Conservation (phyloP, 35 echinoderm and acorn worm genomes). For the Nesometra sesokonis region DNA sequence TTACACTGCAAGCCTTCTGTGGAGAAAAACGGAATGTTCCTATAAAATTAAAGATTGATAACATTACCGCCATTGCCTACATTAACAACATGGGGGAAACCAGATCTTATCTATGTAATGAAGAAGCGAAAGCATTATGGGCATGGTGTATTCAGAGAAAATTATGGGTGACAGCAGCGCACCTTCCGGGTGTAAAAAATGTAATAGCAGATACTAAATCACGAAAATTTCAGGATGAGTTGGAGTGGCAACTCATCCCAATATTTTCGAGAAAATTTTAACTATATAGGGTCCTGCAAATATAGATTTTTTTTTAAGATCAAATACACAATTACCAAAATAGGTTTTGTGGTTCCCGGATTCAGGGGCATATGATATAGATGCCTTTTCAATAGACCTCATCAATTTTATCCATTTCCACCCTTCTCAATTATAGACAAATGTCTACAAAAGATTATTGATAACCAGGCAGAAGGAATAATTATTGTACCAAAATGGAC, state of each 20-base stretch:
- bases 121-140: not conserved
- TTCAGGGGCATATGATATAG: not conserved
- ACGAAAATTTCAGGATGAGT: not conserved
- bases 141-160: not conserved
- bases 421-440: slow-evolving; percentile 3
- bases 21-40: not conserved
- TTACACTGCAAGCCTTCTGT: slow-evolving; percentile 26
- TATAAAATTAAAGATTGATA: slow-evolving; percentile 12
- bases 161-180: slow-evolving; percentile 2
- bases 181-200: slow-evolving; percentile 6
- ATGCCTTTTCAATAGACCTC: not conserved
- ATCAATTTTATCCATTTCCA: slow-evolving; percentile 18
- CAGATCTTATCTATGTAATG: slow-evolving; percentile 7
- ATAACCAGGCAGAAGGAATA: slow-evolving; percentile 1
- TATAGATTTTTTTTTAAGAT: slow-evolving; percentile 23
- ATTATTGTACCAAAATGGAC: slow-evolving; percentile 21
- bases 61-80: slow-evolving; percentile 43
- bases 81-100: slow-evolving; percentile 27
- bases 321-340: slow-evolving; percentile 1
- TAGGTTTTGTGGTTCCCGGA: slow-evolving; percentile 23
- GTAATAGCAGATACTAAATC: not conserved
- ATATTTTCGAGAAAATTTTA: not conserved
- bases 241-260: slow-evolving; percentile 4
- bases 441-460: slow-evolving; percentile 15
- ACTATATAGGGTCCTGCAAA: not conserved